Evolutionary conservation across 2,888 invertebrate genomes (phyloP).

Genomic region (Lycaena phlaeas): DNA sequence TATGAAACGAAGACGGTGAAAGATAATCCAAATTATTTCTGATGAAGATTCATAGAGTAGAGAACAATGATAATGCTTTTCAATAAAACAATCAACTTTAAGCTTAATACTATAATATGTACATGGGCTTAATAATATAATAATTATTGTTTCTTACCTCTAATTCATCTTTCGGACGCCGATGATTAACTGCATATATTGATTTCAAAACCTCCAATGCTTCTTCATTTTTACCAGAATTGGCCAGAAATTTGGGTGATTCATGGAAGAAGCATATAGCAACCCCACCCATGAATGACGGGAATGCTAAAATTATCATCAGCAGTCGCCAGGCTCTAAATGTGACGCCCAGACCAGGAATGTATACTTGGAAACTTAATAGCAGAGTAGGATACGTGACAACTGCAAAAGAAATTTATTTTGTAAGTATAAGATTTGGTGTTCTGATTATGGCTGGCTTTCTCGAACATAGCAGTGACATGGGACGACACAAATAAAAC

Average conservation of each 20-base stretch:
- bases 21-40: no score
- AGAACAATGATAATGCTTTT: no score
- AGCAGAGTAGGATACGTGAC: conserved; percentile 79
- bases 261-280: conserved; percentile 78
- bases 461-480: no score
- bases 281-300: conserved; percentile 67
- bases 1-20: no score
- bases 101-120: no score
- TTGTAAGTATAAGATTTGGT: no score
- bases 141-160: conserved; percentile 38
- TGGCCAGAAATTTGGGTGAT: conserved; percentile 83
- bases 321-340: conserved; percentile 85
- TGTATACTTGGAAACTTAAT: conserved; percentile 45
- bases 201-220: conserved; percentile 66
- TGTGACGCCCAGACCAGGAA: conserved; percentile 59
- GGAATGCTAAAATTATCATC: conserved; percentile 61
- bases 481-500: no score
- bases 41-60: no score
- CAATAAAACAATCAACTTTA: no score
- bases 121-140: no score
- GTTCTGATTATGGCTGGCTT: no score
- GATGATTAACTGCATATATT: conserved; percentile 47
- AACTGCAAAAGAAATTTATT: conserved; percentile 46
- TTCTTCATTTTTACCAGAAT: conserved; percentile 73
- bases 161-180: conserved; percentile 33